phyloP scores from a whole-genome alignment of 2,113 vertebrate species.

The Anguilla rostrata region DNA sequence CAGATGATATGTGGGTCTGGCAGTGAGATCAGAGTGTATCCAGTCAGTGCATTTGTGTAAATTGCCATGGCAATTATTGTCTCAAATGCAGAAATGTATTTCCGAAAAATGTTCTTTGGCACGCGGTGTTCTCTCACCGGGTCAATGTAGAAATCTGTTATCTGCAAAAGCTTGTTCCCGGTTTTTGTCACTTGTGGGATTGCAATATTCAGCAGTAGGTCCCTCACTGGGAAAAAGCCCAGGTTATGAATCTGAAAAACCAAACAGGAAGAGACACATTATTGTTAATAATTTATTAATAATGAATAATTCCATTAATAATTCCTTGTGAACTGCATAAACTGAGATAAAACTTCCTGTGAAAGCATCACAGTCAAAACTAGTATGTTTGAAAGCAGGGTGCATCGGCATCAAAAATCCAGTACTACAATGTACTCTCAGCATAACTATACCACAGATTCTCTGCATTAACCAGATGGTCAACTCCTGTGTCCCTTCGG shows the following conservation, averaged over 20 bases:
- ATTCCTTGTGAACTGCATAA: background rate
- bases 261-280: background rate
- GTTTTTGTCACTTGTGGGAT: slow-evolving; percentile 72
- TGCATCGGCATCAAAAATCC: background rate
- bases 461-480: background rate
- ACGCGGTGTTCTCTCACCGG: slow-evolving; percentile 60
- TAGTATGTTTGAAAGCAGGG: background rate
- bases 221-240: slow-evolving; percentile 77
- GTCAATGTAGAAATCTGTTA: slow-evolving; percentile 61
- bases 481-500: background rate
- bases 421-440: background rate
- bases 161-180: slow-evolving; percentile 72
- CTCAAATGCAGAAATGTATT: background rate
- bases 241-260: slow-evolving; percentile 75
- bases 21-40: background rate
- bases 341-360: background rate
- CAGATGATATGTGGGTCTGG: background rate
- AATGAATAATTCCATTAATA: background rate
- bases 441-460: background rate
- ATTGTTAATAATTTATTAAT: background rate
- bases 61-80: background rate
- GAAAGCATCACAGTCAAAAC: background rate
- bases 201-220: slow-evolving; percentile 69
- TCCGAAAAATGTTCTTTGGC: background rate
- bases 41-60: background rate